Evolutionary conservation across 2,113 vertebrate genomes (phyloP).

Genomic region (Lycaon pictus): DNA sequence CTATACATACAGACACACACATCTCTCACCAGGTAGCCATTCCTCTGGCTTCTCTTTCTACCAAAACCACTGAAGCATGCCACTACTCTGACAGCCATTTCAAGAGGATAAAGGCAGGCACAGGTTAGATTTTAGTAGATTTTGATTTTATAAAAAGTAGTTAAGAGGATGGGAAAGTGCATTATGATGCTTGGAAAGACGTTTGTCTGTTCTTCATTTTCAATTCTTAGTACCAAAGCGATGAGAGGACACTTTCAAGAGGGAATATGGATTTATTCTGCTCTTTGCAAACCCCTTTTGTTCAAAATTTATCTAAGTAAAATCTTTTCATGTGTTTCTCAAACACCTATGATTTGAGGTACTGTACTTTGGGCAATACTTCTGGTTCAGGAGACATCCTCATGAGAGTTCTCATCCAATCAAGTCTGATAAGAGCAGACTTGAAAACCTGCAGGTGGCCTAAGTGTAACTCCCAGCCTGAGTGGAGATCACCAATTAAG

Average conservation of each 20-base stretch:
- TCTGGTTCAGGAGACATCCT: not conserved
- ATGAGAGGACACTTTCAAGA: not conserved
- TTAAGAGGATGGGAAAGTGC: not conserved
- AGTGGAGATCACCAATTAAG: not conserved
- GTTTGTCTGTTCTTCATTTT: not conserved
- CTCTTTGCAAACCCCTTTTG: not conserved
- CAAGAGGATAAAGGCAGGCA: slow-evolving; percentile 39
- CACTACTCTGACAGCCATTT: slow-evolving; percentile 30
- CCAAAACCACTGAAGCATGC: slow-evolving; percentile 19
- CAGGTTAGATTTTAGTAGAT: slow-evolving; percentile 35
- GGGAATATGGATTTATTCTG: not conserved
- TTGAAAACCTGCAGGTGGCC: not conserved
- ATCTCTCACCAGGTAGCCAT: not conserved
- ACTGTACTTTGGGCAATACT: not conserved
- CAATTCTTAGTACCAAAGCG: not conserved
- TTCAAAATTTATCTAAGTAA: slow-evolving; percentile 6
- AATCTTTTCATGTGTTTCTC: slow-evolving; percentile 19
- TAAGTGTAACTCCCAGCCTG: not conserved
- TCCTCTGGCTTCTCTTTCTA: slow-evolving; percentile 2
- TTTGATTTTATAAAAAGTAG: not conserved
- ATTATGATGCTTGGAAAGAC: not conserved
- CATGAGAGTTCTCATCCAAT: not conserved
- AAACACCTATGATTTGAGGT: not conserved
- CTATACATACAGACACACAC: not conserved
- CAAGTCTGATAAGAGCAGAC: not conserved